Conservation (phyloP, 2,113 vertebrate species). For the Strix uralensis region DNA sequence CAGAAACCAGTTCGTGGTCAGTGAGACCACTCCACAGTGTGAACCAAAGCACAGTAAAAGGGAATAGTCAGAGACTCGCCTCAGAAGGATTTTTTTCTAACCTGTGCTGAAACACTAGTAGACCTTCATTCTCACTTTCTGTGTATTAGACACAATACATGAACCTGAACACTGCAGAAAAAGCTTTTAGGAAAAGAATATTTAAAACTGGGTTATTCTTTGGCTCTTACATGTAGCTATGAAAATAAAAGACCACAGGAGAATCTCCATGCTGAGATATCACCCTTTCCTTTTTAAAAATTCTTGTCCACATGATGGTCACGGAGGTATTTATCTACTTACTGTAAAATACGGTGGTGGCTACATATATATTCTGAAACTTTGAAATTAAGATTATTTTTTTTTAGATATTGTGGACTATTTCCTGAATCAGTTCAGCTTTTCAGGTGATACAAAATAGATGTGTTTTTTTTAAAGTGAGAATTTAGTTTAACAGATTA, state of each 20-base stretch:
- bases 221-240: neutral
- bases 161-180: neutral
- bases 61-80: rapidly evolving
- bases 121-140: neutral
- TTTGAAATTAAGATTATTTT: neutral
- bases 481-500: neutral
- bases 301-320: neutral
- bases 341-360: neutral
- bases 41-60: neutral
- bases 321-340: neutral
- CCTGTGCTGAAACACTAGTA: neutral
- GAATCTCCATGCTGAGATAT: neutral
- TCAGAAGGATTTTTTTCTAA: neutral
- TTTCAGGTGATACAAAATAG: neutral
- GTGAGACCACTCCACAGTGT: rapidly evolving
- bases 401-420: neutral
- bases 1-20: rapidly evolving
- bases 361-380: neutral
- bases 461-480: neutral
- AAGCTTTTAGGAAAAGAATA: neutral
- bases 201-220: neutral
- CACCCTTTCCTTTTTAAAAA: neutral
- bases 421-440: neutral
- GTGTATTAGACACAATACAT: rapidly evolving
- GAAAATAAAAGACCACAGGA: neutral